Conservation (phyloP, 1,140 invertebrate species). For the Drosophila triauraria region DNA sequence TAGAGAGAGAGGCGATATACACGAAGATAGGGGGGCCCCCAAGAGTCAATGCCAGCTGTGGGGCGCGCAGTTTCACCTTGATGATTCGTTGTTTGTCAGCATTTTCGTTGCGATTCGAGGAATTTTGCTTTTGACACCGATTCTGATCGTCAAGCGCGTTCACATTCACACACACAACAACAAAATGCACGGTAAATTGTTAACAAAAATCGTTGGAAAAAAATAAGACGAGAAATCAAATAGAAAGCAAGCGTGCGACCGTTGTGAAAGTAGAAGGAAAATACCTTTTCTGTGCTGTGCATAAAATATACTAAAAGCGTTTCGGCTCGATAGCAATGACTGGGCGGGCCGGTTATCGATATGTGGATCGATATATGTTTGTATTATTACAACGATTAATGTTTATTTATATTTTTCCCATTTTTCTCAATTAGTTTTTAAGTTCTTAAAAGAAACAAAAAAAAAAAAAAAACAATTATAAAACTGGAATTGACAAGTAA, state of each 20-base stretch:
- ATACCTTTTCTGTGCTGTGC: slow-evolving; percentile 23
- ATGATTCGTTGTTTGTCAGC: slow-evolving; percentile 49
- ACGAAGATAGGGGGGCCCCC: background rate
- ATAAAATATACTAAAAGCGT: background rate
- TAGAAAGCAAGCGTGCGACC: slow-evolving; percentile 72
- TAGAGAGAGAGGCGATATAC: slow-evolving; percentile 11
- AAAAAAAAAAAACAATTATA: too few relatives aligned
- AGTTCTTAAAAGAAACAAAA: too few relatives aligned
- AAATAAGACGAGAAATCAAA: slow-evolving; percentile 68
- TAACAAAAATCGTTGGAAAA: slow-evolving; percentile 68
- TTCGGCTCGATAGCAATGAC: slow-evolving; percentile 1
- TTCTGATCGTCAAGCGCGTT: slow-evolving; percentile 43
- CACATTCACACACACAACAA: slow-evolving; percentile 59
- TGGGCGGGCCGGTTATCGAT: background rate
- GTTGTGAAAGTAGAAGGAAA: slow-evolving; percentile 44
- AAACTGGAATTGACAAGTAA: too few relatives aligned
- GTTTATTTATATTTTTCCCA: background rate
- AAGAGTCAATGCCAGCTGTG: slow-evolving; percentile 42
- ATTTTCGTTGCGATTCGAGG: slow-evolving; percentile 59
- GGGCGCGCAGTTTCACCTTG: slow-evolving; percentile 58
- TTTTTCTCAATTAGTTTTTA: background rate
- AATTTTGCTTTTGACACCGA: slow-evolving; percentile 10
- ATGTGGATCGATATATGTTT: background rate
- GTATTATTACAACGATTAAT: background rate
- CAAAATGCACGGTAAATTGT: slow-evolving; percentile 63